These are phyloP conservation scores for Hyphantria cunea DNA, from an alignment of 1,140 invertebrate species.

Conservation along the genomic window DNA sequence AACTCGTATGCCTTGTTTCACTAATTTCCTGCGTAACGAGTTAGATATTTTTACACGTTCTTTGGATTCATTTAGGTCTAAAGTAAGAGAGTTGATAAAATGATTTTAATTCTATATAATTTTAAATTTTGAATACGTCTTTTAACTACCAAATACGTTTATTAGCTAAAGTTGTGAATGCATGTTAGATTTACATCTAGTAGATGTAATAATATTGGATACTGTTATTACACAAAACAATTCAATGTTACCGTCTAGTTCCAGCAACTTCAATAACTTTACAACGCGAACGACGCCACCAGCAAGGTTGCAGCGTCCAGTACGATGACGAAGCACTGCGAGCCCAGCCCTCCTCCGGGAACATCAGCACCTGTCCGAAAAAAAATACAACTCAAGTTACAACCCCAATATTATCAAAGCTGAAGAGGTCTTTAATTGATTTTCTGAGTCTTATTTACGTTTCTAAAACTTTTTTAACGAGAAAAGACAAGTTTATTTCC, in stretches of 20 bases:
- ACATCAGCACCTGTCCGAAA: constrained; percentile 86
- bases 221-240: too few relatives aligned
- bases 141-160: too few relatives aligned
- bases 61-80: too few relatives aligned
- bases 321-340: constrained; percentile 91
- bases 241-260: constrained; percentile 84
- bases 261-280: constrained; percentile 92
- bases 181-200: too few relatives aligned
- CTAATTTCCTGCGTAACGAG: too few relatives aligned
- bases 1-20: too few relatives aligned
- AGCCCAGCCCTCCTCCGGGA: constrained; percentile 89
- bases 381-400: constrained; percentile 31
- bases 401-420: constrained; percentile 2
- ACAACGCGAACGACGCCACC: constrained; percentile 91
- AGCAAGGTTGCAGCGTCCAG: constrained; percentile 93
- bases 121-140: too few relatives aligned
- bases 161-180: too few relatives aligned
- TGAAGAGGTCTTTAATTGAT: background rate
- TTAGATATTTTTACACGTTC: too few relatives aligned
- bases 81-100: too few relatives aligned
- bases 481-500: constrained; percentile 15
- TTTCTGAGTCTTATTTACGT: background rate
- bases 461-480: constrained; percentile 15
- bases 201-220: too few relatives aligned
- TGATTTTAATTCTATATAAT: too few relatives aligned